These are phyloP conservation scores for Nycticebus coucang DNA, from an alignment of 2,113 vertebrate species.

Conservation along the genomic window DNA sequence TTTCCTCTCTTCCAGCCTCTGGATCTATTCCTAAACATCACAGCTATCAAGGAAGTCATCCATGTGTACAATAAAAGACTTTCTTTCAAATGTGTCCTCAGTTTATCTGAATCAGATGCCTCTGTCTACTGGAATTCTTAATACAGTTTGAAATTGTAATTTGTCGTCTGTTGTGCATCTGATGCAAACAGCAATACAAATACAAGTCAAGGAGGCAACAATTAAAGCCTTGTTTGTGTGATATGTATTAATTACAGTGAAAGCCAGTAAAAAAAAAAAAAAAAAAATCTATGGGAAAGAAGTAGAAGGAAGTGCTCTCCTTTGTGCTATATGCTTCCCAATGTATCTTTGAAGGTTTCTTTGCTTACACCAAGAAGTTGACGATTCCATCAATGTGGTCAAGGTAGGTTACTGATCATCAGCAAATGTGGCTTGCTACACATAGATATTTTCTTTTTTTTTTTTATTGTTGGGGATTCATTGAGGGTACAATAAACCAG, in stretches of 20 bases:
- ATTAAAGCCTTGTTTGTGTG: not conserved
- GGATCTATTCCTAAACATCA: conserved; percentile 24
- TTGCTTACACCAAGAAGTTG: not conserved
- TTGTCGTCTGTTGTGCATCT: conserved; percentile 32
- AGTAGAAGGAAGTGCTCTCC: not conserved
- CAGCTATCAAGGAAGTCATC: conserved; percentile 57
- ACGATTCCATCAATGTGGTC: not conserved
- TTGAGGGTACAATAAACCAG: too few species aligned
- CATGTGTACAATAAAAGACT: conserved; percentile 64
- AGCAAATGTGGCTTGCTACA: not conserved
- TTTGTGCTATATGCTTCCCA: not conserved
- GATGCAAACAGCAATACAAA: conserved; percentile 42
- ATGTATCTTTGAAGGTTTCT: not conserved
- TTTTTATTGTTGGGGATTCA: too few species aligned
- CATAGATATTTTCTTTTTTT: too few species aligned
- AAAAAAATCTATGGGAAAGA: too few species aligned
- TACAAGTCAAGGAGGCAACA: not conserved
- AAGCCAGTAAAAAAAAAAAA: not conserved
- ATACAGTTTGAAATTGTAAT: conserved; percentile 57
- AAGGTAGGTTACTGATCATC: not conserved
- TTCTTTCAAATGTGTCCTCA: conserved; percentile 57
- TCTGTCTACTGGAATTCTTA: conserved; percentile 42
- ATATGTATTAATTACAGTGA: not conserved
- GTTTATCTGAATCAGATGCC: conserved; percentile 60
- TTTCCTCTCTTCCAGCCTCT: conserved; percentile 14